phyloP scores from a whole-genome alignment of 2,113 vertebrate species.

The Pterocles orientalis region DNA sequence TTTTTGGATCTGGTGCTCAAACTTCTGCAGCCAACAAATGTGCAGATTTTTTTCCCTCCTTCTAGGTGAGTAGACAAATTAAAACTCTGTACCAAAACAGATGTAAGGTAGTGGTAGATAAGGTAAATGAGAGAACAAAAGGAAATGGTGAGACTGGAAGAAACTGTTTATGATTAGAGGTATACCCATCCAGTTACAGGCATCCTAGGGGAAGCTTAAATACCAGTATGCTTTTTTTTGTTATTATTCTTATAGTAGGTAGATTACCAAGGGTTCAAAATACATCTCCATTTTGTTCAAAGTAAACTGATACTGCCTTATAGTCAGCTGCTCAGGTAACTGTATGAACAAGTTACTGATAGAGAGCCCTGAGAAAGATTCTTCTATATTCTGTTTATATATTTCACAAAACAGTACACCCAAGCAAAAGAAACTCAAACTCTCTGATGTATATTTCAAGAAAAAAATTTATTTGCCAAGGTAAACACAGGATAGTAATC shows the following conservation, averaged over 20 bases:
- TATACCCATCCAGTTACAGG: neutral
- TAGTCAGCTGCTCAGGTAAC: neutral
- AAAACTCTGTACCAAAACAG: neutral
- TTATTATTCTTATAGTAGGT: neutral
- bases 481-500: conserved; percentile 11
- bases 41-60: neutral
- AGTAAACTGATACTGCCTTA: neutral
- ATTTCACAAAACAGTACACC: conserved; percentile 10
- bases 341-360: neutral
- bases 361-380: neutral
- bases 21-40: neutral
- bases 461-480: neutral
- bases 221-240: neutral
- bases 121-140: neutral
- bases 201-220: neutral
- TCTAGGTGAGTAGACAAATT: neutral
- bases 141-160: neutral
- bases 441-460: conserved; percentile 7
- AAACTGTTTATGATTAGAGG: neutral
- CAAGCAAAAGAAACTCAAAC: conserved; percentile 15
- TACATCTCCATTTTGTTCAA: neutral
- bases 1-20: neutral
- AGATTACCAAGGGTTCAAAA: neutral
- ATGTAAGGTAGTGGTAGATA: neutral
- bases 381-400: neutral